Evolutionary conservation across 2,888 invertebrate species (phyloP).

Genomic region (Seladonia tumulorum): DNA sequence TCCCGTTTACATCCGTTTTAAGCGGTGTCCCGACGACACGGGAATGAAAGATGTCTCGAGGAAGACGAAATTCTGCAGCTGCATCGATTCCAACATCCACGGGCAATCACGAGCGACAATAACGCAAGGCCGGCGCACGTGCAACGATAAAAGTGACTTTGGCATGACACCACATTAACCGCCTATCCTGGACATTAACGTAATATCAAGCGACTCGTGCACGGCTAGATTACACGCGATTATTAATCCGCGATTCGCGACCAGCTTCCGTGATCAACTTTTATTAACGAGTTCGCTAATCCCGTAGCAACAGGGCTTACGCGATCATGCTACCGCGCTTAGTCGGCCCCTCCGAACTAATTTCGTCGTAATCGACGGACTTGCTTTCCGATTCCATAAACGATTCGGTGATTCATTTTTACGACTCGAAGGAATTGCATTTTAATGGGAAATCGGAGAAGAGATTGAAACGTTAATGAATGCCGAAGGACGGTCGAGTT

Average conservation of each 20-base stretch:
- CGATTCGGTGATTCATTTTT: neutral
- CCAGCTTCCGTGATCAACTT: slow-evolving; percentile 5
- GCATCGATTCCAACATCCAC: slow-evolving; percentile 2
- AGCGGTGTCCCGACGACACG: neutral
- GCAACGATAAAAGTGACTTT: slow-evolving; percentile 26
- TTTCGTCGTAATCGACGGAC: neutral
- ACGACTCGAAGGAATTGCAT: neutral
- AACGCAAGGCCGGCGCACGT: slow-evolving; percentile 16
- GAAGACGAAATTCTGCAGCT: neutral
- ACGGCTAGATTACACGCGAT: slow-evolving; percentile 23
- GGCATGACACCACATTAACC: slow-evolving; percentile 17
- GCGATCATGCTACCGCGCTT: neutral
- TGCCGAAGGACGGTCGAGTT: neutral
- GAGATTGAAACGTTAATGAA: neutral
- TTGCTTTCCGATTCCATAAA: neutral
- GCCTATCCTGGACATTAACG: slow-evolving; percentile 16
- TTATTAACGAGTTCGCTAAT: slow-evolving; percentile 5
- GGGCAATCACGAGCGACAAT: slow-evolving; percentile 21
- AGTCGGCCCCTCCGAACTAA: neutral
- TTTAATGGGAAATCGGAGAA: neutral
- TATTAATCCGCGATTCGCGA: slow-evolving; percentile 19
- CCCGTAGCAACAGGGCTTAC: neutral
- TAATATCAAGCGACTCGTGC: slow-evolving; percentile 18
- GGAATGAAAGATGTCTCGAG: neutral
- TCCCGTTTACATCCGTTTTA: neutral